phyloP scores from a whole-genome alignment of 2,888 invertebrate species.

The Pristionchus maxplancki region DNA sequence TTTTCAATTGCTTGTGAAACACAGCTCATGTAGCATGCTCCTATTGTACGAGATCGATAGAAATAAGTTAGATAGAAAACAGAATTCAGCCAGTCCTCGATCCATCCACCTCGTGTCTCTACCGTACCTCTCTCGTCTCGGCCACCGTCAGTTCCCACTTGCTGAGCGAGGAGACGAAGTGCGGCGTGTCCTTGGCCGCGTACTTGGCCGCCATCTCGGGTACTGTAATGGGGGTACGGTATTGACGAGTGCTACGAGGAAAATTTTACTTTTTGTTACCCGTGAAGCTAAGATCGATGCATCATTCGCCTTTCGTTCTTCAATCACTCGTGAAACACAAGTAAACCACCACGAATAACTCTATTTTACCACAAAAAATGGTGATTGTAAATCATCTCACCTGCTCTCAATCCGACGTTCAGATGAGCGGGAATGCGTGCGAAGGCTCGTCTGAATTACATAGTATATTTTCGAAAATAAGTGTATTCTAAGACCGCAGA shows the following conservation, averaged over 20 bases:
- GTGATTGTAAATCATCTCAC: neutral
- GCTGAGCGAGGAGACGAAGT: conserved; percentile 35
- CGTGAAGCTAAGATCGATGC: too few species aligned
- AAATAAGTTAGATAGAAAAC: too few species aligned
- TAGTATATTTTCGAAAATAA: neutral
- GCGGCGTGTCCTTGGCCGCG: conserved; percentile 35
- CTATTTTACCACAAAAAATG: neutral
- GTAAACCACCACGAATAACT: neutral
- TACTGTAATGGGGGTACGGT: neutral
- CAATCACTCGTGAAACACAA: neutral
- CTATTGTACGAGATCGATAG: too few species aligned
- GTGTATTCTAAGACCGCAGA: too few species aligned
- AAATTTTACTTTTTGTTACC: too few species aligned
- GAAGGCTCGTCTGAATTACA: conserved; percentile 10
- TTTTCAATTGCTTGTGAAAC: neutral
- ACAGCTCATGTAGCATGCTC: neutral
- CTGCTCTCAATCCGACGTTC: conserved; percentile 37
- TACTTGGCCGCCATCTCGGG: conserved; percentile 44
- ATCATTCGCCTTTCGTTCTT: too few species aligned
- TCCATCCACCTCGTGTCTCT: neutral
- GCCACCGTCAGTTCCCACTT: conserved; percentile 11
- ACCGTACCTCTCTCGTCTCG: conserved; percentile 37
- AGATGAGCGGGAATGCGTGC: neutral
- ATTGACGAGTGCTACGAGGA: neutral
- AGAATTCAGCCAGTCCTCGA: neutral